Evolutionary conservation across 1,140 invertebrate species (phyloP), one percentile per base, ranked within the genome.

Genomic region (Eueides isabella): DNA sequence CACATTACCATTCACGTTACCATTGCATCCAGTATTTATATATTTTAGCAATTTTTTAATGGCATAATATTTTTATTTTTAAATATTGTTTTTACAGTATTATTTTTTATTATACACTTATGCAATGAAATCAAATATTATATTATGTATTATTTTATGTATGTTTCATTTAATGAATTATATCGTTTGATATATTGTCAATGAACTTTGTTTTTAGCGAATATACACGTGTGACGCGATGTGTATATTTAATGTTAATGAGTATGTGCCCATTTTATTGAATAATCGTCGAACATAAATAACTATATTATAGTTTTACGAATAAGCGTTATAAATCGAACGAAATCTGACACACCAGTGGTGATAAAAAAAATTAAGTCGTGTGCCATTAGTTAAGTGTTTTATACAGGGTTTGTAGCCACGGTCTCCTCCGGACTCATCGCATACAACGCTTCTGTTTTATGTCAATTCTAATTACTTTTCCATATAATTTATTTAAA

Each of bases 351-450:
- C 35, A 74, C 65, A 74, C 31, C 66, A 68, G 72, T 74, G 65
- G 65, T 67, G 33, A 68, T 44, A 65, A 69, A 64, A 65, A 63
- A 69, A 69, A 28, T 63, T 44, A 72, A 70, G 70, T 78, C 69
- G 75, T 76, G 82, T 84, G 82, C 82, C 82, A 82, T 84, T 82
- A 82, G 74, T 72, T 79, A 78, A 77, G 79, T 71, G 69, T 74
- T 72, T 74, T 41, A 72, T 80, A 77, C 78, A 82, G 74, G 80
- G 80, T 81, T 76, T 61, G 80, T 78, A 78, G 77, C 64, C 55
- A 71, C 61, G 67, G 68, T 63, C 61, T 67, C 61, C 38, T 71
- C 48, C 70, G 26, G 33, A 23, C 44, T 16, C 26, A 55, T 69
- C 63, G 71, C 76, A 55, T 74, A 48, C 74, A 72, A 76, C 70